Conservation (phyloP, 2,113 vertebrate genomes). For the Leptodactylus fuscus region DNA sequence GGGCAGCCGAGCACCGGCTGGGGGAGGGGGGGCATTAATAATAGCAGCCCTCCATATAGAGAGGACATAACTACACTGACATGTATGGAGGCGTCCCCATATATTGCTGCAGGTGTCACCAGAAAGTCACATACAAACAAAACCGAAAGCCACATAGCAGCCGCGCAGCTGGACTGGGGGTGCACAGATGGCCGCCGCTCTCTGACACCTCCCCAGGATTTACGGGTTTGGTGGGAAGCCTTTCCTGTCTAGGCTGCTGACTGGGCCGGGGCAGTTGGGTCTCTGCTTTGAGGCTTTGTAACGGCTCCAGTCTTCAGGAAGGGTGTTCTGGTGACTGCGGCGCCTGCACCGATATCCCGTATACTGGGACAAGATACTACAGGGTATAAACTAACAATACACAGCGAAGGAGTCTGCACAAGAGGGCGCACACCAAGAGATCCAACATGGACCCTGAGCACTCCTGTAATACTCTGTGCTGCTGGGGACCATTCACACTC, state of each 20-base stretch:
- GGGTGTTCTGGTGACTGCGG: conserved; percentile 27
- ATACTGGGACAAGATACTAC: background rate
- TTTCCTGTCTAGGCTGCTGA: conserved; percentile 60
- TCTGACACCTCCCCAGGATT: conserved; percentile 63
- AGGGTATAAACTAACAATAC: no score
- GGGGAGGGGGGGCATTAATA: conserved; percentile 59
- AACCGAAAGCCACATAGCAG: background rate
- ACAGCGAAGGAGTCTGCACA: no score
- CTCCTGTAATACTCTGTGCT: background rate
- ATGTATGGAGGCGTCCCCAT: no score
- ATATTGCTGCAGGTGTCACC: background rate
- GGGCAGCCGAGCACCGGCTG: no score
- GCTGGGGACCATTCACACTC: background rate
- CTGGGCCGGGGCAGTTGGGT: conserved; percentile 60
- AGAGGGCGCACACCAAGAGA: no score
- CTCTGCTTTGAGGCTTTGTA: conserved; percentile 70
- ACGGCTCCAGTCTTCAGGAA: conserved; percentile 71
- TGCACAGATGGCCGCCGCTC: background rate
- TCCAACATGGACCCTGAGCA: no score
- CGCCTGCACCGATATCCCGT: background rate
- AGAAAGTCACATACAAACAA: background rate
- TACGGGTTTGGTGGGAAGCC: conserved; percentile 66
- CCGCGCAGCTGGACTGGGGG: background rate
- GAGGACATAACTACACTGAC: no score
- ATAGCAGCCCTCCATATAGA: conserved; percentile 21